These are phyloP conservation scores for Lutra lutra DNA, from an alignment of 2,797 vertebrate genomes.

Conservation along the genomic window DNA sequence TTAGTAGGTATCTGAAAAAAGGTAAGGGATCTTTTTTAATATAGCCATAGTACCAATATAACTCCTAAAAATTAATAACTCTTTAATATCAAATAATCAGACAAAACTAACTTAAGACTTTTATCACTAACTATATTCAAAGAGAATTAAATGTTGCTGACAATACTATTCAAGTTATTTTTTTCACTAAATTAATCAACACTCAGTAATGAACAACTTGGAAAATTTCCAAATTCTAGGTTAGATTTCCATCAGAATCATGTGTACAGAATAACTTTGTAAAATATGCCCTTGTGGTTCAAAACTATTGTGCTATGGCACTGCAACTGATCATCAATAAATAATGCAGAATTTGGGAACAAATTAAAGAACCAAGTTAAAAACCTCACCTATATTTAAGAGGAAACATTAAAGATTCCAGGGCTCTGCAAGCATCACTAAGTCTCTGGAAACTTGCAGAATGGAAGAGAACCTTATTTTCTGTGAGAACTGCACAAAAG, in stretches of 20 bases:
- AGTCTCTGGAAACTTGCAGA: slow-evolving; percentile 98
- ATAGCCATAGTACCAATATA: slow-evolving; percentile 23
- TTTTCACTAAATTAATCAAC: slow-evolving; percentile 61
- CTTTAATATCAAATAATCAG: slow-evolving; percentile 29
- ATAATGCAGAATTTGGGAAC: background rate
- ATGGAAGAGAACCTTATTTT: slow-evolving; percentile 99
- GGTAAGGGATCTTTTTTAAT: slow-evolving; percentile 8
- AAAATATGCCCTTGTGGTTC: slow-evolving; percentile 3
- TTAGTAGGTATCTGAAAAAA: slow-evolving; percentile 34
- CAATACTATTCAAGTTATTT: slow-evolving; percentile 43
- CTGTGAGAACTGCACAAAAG: slow-evolving; percentile 97
- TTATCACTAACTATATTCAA: slow-evolving; percentile 28
- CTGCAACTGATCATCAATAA: slow-evolving; percentile 24
- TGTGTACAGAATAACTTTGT: background rate
- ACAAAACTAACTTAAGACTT: slow-evolving; percentile 33
- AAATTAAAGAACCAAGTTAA: slow-evolving; percentile 50
- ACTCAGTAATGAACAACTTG: slow-evolving; percentile 21
- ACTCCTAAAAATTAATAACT: slow-evolving; percentile 36
- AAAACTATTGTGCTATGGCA: slow-evolving; percentile 3
- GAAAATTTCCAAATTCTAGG: slow-evolving; percentile 61
- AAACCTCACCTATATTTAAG: slow-evolving; percentile 96
- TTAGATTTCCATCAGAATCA: slow-evolving; percentile 63
- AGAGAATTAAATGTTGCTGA: slow-evolving; percentile 63
- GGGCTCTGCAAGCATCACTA: slow-evolving; percentile 95
- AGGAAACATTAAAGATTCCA: slow-evolving; percentile 98